Percentiles rank a stretch among this genome's conserved stretches.
These are phyloP conservation scores for Lamellibrachia satsuma DNA, from an alignment of 2,888 invertebrate species.

Conservation along the genomic window DNA sequence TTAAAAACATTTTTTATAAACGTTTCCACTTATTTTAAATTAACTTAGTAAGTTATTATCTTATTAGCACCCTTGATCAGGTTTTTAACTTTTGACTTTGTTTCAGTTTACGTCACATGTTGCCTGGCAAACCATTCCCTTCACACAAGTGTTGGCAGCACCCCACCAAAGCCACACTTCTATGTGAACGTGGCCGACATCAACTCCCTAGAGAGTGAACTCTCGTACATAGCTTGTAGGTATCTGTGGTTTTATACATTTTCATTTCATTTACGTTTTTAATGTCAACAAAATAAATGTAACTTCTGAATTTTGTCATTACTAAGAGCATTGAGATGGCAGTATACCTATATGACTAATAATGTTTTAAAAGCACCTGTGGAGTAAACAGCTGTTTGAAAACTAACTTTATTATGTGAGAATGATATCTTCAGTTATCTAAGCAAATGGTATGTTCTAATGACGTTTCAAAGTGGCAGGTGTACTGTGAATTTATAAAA, in stretches of 20 bases:
- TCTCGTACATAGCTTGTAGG: slow-evolving; percentile 66
- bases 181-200: slow-evolving; percentile 67
- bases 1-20: no score
- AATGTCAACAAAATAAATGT: not conserved
- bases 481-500: no score
- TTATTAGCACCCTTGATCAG: no score
- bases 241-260: slow-evolving; percentile 28
- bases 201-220: slow-evolving; percentile 63
- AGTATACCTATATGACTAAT: no score
- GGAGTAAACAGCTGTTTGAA: not conserved
- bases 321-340: no score
- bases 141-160: slow-evolving; percentile 48
- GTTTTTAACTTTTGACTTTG: slow-evolving; percentile 24
- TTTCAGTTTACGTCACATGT: slow-evolving; percentile 65
- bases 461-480: not conserved
- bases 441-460: not conserved
- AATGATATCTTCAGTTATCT: not conserved
- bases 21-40: no score
- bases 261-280: not conserved
- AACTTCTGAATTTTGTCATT: not conserved
- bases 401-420: not conserved
- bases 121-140: slow-evolving; percentile 63
- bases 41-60: no score
- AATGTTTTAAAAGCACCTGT: not conserved
- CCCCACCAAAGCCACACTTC: slow-evolving; percentile 61